A percentile compares a stretch with the other conserved stretches of the same genome.
These are phyloP conservation scores for Papilio helenus DNA, from an alignment of 1,140 invertebrate species.

Conservation along the genomic window DNA sequence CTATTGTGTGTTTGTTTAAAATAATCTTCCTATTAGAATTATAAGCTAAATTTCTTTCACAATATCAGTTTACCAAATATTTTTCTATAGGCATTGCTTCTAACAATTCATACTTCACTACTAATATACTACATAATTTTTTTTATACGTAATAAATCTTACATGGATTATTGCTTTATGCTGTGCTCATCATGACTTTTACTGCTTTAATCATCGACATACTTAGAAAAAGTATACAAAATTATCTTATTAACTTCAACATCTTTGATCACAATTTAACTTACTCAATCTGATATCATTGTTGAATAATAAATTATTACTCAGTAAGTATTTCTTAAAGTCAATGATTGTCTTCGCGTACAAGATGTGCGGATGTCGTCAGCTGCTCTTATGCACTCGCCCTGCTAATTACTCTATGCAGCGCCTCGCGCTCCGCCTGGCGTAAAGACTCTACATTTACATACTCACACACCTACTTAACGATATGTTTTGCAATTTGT, in stretches of 20 bases:
- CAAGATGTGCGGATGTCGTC: slow-evolving; percentile 36
- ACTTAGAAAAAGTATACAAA: too few relatives aligned
- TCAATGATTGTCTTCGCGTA: slow-evolving; percentile 1
- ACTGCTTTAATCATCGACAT: too few relatives aligned
- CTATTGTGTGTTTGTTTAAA: slow-evolving; percentile 24
- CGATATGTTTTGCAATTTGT: background rate
- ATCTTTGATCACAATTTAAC: too few relatives aligned
- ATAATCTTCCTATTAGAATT: slow-evolving; percentile 17
- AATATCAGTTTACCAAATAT: background rate
- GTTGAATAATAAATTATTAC: background rate
- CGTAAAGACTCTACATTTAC: slow-evolving; percentile 35
- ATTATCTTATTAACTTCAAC: too few relatives aligned
- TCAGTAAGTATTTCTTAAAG: too few relatives aligned
- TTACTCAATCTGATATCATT: too few relatives aligned
- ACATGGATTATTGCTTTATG: too few relatives aligned
- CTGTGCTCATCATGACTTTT: too few relatives aligned
- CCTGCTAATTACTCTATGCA: slow-evolving; percentile 41
- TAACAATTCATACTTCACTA: background rate
- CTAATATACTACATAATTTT: background rate
- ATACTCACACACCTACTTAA: slow-evolving; percentile 19
- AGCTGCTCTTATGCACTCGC: slow-evolving; percentile 42
- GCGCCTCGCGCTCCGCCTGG: slow-evolving; percentile 21
- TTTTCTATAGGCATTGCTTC: background rate
- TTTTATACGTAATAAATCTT: too few relatives aligned
- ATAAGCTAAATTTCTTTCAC: background rate